Evolutionary conservation across 2,113 vertebrate genomes (phyloP).

Genomic region (Cyprinodon brontotheroides): DNA sequence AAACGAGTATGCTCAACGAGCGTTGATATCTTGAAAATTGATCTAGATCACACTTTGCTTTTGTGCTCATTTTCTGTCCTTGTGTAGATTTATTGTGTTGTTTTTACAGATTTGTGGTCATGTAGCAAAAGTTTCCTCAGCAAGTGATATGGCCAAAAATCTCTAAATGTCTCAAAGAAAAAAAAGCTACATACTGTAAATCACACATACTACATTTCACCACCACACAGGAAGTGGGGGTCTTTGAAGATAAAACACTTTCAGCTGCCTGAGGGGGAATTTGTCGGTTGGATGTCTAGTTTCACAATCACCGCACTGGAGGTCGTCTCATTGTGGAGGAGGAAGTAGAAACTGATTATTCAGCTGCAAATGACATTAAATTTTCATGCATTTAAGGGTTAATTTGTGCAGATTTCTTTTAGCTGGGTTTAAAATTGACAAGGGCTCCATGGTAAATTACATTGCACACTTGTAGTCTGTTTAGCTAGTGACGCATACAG

Average conservation of each 20-base stretch:
- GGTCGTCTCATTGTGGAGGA: background rate
- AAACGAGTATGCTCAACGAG: background rate
- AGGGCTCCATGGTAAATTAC: background rate
- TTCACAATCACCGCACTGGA: conserved; percentile 9
- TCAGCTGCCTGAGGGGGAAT: background rate
- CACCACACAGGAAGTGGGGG: conserved; percentile 54
- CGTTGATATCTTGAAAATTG: background rate
- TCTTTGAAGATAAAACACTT: conserved; percentile 37
- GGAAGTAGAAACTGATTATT: conserved; percentile 10
- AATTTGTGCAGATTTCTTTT: background rate
- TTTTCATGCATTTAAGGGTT: background rate
- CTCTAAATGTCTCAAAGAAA: background rate
- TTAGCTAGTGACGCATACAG: background rate
- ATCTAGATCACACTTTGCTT: background rate
- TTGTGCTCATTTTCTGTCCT: background rate
- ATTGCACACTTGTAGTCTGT: background rate
- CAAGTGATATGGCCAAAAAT: background rate
- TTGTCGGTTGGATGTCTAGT: conserved; percentile 24
- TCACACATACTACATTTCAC: conserved; percentile 34
- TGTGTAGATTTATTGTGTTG: background rate
- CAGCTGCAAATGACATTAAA: background rate
- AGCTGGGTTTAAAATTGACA: background rate
- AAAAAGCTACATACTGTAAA: background rate
- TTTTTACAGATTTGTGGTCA: background rate
- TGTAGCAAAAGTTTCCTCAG: background rate